These are phyloP conservation scores for Anser brachyrhynchus DNA, from an alignment of 2,113 vertebrate species.

Conservation along the genomic window DNA sequence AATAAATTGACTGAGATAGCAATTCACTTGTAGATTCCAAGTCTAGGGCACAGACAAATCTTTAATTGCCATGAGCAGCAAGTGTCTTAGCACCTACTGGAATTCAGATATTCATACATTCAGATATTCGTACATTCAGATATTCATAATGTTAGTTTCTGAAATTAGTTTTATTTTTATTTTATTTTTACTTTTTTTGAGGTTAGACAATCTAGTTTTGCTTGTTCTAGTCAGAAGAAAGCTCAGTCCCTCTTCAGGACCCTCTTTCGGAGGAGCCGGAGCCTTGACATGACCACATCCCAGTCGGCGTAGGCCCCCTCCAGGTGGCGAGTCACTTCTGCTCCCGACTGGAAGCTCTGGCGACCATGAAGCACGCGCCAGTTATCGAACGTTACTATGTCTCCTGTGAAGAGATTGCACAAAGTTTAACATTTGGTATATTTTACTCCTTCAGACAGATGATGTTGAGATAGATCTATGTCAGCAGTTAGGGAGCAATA, in stretches of 20 bases:
- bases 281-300: constrained; percentile 93
- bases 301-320: constrained; percentile 95
- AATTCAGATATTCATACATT: neutral
- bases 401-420: constrained; percentile 75
- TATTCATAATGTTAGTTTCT: neutral
- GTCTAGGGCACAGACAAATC: neutral
- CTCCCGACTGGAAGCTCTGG: constrained; percentile 71
- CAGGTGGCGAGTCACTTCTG: constrained; percentile 78
- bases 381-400: constrained; percentile 93
- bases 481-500: neutral
- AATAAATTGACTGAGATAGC: neutral
- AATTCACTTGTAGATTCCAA: neutral
- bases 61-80: neutral
- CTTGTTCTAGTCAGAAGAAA: neutral
- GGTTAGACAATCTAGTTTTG: neutral
- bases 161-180: neutral
- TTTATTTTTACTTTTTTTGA: neutral
- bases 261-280: constrained; percentile 79
- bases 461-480: rapidly evolving
- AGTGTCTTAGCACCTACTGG: neutral
- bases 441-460: neutral
- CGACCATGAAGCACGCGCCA: constrained; percentile 91
- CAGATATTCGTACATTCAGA: rapidly evolving
- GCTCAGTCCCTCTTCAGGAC: constrained; percentile 59
- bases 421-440: neutral